Evolutionary conservation across 2,113 vertebrate genomes (phyloP).

Genomic region (Nyctibius bracteatus): DNA sequence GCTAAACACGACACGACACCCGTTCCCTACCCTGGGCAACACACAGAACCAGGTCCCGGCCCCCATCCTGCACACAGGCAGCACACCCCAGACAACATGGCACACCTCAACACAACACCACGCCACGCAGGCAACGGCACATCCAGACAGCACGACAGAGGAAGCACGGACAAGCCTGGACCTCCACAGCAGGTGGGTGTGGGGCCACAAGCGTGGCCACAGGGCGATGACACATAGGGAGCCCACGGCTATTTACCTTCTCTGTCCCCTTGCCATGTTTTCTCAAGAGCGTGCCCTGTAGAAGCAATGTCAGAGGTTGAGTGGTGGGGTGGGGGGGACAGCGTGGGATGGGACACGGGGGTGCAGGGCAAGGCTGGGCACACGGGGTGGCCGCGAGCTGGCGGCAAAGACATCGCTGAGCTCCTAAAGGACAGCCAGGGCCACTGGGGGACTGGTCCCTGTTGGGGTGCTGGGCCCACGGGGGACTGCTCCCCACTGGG

Average conservation of each 20-base stretch:
- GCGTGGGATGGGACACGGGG: not conserved
- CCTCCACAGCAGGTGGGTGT: not conserved
- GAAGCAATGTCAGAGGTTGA: slow-evolving; percentile 78
- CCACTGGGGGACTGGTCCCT: not conserved
- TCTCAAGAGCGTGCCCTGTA: slow-evolving; percentile 84
- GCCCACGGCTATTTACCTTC: slow-evolving; percentile 76
- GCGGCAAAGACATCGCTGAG: not conserved
- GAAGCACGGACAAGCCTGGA: slow-evolving; percentile 19
- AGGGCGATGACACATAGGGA: slow-evolving; percentile 25
- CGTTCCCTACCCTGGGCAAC: fast-evolving
- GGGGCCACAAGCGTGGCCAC: not conserved
- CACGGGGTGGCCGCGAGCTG: not conserved
- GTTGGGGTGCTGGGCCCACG: too few relatives aligned
- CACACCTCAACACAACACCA: not conserved
- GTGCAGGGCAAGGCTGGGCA: not conserved
- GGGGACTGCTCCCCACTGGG: not conserved
- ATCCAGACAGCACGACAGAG: slow-evolving; percentile 29
- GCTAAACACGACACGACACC: not conserved
- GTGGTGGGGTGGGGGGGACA: not conserved
- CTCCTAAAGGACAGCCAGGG: not conserved
- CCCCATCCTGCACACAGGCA: not conserved
- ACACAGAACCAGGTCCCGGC: not conserved
- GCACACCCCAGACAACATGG: not conserved
- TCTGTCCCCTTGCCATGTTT: slow-evolving; percentile 84
- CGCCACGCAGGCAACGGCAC: not conserved